phyloP scores from a whole-genome alignment of 2,888 invertebrate genomes.

The Galeopsomyia nigrocyanea region DNA sequence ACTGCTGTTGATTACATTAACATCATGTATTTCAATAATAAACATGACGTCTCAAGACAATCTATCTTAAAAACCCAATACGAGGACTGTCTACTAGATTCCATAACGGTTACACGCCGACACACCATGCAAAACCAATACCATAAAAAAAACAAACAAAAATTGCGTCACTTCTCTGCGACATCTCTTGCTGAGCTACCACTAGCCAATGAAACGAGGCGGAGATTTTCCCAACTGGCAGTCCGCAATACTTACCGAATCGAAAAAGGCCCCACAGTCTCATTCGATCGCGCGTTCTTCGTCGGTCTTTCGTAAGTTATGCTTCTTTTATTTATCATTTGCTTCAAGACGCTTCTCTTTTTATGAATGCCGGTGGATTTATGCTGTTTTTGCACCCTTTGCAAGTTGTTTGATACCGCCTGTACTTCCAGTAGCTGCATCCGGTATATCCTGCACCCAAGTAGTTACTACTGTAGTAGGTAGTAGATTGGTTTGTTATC shows the following conservation, averaged over 20 bases:
- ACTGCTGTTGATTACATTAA: not conserved
- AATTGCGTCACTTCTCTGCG: slow-evolving; percentile 33
- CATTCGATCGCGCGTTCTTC: slow-evolving; percentile 62
- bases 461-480: slow-evolving; percentile 33
- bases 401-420: slow-evolving; percentile 25
- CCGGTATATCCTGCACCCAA: slow-evolving; percentile 27
- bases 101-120: slow-evolving; percentile 28
- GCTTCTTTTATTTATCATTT: slow-evolving; percentile 70
- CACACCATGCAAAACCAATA: slow-evolving; percentile 31
- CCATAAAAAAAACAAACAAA: slow-evolving; percentile 28
- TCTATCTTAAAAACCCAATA: slow-evolving; percentile 26
- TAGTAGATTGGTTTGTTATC: slow-evolving; percentile 44
- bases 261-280: slow-evolving; percentile 28
- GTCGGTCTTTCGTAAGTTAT: slow-evolving; percentile 69
- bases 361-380: slow-evolving; percentile 56
- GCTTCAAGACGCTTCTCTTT: slow-evolving; percentile 68
- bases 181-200: slow-evolving; percentile 38
- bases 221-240: slow-evolving; percentile 43
- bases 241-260: slow-evolving; percentile 26
- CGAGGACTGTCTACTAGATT: slow-evolving; percentile 40
- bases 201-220: slow-evolving; percentile 32
- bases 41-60: slow-evolving; percentile 24
- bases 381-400: slow-evolving; percentile 31
- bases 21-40: slow-evolving; percentile 13
- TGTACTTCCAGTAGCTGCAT: slow-evolving; percentile 36